phyloP scores from a whole-genome alignment of 2,113 vertebrate genomes.

The Notarius lentiginosus region DNA sequence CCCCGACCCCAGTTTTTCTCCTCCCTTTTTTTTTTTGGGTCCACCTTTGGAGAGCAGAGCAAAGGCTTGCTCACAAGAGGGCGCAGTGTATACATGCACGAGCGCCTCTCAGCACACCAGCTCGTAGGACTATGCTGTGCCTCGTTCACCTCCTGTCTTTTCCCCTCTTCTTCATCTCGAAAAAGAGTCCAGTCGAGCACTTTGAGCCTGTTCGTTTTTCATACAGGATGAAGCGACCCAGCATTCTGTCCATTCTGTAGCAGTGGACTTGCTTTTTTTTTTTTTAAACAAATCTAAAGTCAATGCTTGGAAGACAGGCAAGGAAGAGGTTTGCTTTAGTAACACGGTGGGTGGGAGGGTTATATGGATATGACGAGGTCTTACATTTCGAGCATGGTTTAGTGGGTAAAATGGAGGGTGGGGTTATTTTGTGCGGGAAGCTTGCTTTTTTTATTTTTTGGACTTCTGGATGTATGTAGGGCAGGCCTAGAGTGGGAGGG shows the following conservation, averaged over 20 bases:
- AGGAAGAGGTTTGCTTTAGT: neutral
- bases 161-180: conserved; percentile 54
- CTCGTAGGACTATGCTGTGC: conserved; percentile 13
- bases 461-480: conserved; percentile 36
- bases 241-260: conserved; percentile 54
- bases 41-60: conserved; percentile 12
- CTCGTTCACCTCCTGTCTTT: conserved; percentile 17
- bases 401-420: conserved; percentile 15
- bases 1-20: neutral
- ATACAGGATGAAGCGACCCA: conserved; percentile 51
- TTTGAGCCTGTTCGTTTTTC: conserved; percentile 63
- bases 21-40: neutral
- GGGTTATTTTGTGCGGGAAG: conserved; percentile 21
- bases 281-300: conserved; percentile 12
- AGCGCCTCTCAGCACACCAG: conserved; percentile 28
- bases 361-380: conserved; percentile 26
- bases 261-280: conserved; percentile 45
- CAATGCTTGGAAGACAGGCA: conserved; percentile 35
- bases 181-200: conserved; percentile 69
- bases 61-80: conserved; percentile 41
- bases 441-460: conserved; percentile 20
- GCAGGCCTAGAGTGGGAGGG: conserved; percentile 18
- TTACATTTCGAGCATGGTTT: conserved; percentile 43
- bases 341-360: neutral
- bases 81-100: conserved; percentile 22